Evolutionary conservation across 2,888 invertebrate genomes (phyloP), one percentile per base, ranked within the genome.

Genomic region (Zonitis immaculata): DNA sequence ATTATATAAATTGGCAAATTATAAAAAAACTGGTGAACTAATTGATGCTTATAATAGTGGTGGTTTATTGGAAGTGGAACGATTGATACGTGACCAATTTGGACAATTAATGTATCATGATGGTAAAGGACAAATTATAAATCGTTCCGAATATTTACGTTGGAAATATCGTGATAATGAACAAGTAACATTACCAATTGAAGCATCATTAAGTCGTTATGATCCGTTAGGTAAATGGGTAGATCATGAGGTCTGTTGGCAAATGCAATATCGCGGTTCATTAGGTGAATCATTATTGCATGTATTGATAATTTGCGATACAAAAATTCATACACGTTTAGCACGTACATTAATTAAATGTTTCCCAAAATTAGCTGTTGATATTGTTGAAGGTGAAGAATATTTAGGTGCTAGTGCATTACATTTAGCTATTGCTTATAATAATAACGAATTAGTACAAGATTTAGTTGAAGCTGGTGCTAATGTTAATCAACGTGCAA

Each of bases 311-410:
- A 94, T 97, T 64, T 92, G 95, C 73, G 95, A 95, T 73, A 94
- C 94, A 1, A 88, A 91, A 75, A 83, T 86, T 54, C 79, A 82
- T 57, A 89, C 88, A 0, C 81, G 89, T 63, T 79, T 99, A 51
- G 96, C 96, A 0, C 84, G 95, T 60, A 89, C 93, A 4, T 77
- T 99, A 52, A 82, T 99, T 16, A 89, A 91, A 71, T 89, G 93
- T 69, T 98, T 91, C 72, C 95, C 97, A 0, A 90, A 89, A 66
- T 77, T 97, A 56, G 89, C 92, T 0, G 78, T 94, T 54, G 98
- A 99, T 76, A 89, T 95, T 3, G 96, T 98, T 51, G 95, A 98
- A 78, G 96, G 96, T 0, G 95, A 96, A 75, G 97, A 98, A 77
- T 97, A 97, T 78, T 83, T 95, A 70, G 90, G 91, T 1, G 95